Percentiles rank a stretch among this genome's conserved stretches.
Evolutionary conservation across 1,140 invertebrate species (phyloP).

Genomic region (Philopotamus ludificatus): DNA sequence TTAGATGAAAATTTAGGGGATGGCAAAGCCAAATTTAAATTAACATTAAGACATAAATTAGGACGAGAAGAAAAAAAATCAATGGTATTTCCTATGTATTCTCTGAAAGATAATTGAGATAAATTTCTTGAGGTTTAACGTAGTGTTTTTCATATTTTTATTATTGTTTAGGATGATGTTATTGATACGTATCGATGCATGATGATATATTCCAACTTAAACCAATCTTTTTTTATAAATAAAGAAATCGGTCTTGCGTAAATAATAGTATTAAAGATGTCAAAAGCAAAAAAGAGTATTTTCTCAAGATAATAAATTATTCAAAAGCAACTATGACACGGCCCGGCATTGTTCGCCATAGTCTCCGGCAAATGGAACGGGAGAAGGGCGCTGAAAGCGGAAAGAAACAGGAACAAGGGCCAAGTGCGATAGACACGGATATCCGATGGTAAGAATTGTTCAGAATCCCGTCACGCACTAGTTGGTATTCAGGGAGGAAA

Average conservation of each 20-base stretch:
- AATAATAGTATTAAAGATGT: neutral
- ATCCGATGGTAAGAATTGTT: constrained; percentile 21
- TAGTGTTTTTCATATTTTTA: neutral
- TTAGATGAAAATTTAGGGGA: too few relatives aligned
- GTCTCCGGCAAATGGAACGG: neutral
- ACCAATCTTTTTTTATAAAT: neutral
- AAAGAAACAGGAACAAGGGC: neutral
- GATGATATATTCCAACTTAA: too few relatives aligned
- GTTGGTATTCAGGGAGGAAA: constrained; percentile 2
- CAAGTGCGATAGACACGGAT: neutral
- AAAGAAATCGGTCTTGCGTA: neutral
- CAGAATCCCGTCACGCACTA: constrained; percentile 15
- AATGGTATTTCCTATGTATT: too few relatives aligned
- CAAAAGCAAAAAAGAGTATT: neutral
- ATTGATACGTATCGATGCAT: too few relatives aligned
- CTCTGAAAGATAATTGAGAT: too few relatives aligned
- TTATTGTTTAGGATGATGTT: too few relatives aligned
- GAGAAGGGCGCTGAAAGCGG: neutral
- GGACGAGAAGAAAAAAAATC: too few relatives aligned
- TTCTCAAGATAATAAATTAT: neutral
- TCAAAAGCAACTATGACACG: neutral
- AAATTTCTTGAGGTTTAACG: too few relatives aligned
- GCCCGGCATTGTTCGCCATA: neutral
- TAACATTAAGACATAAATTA: too few relatives aligned
- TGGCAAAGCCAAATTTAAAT: too few relatives aligned